Percentiles rank a stretch among this genome's conserved stretches.
phyloP scores from a whole-genome alignment of 1,140 invertebrate genomes.

The Drosophila murphyi region DNA sequence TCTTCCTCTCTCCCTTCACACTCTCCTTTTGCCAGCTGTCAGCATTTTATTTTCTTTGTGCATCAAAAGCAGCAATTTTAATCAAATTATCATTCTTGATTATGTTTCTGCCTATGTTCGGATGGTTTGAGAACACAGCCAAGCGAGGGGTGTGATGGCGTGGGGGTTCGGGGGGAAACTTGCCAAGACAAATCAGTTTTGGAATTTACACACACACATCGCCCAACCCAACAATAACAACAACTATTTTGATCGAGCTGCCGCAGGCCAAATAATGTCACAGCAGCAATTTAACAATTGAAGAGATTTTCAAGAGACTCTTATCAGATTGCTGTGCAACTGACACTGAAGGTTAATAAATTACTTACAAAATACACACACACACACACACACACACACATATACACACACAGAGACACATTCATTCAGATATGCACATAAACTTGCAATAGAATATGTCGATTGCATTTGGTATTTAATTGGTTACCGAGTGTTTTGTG shows the following conservation, averaged over 20 bases:
- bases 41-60: slow-evolving; percentile 59
- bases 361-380: not conserved
- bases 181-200: slow-evolving; percentile 8
- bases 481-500: too few relatives aligned
- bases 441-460: not conserved
- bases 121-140: too few relatives aligned
- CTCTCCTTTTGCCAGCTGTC: slow-evolving; percentile 31
- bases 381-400: slow-evolving; percentile 1
- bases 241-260: slow-evolving; percentile 11
- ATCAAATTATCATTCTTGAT: slow-evolving; percentile 62
- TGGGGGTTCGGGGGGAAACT: not conserved
- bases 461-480: not conserved
- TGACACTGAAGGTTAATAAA: slow-evolving; percentile 15
- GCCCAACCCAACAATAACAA: too few relatives aligned
- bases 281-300: slow-evolving; percentile 29
- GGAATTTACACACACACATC: slow-evolving; percentile 1
- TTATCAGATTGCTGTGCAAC: slow-evolving; percentile 5
- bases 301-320: slow-evolving; percentile 14
- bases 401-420: not conserved
- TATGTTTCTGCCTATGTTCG: slow-evolving; percentile 17
- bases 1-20: not conserved
- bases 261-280: slow-evolving; percentile 27
- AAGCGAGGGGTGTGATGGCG: not conserved
- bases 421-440: not conserved
- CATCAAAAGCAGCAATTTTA: slow-evolving; percentile 74